phyloP scores from a whole-genome alignment of 2,113 vertebrate species.

The Saiga tatarica region DNA sequence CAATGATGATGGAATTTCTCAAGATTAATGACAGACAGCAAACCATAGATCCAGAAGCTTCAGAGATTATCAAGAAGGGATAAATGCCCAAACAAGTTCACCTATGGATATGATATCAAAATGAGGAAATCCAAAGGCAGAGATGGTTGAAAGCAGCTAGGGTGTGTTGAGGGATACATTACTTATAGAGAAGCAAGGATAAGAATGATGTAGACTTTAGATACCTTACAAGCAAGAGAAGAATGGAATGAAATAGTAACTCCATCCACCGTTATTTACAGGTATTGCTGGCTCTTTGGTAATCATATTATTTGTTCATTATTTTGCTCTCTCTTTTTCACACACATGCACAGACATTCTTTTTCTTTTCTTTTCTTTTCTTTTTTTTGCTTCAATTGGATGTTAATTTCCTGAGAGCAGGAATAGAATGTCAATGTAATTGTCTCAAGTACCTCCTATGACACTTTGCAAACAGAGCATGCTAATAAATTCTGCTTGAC shows the following conservation, averaged over 20 bases:
- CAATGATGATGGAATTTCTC: neutral
- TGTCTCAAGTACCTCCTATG: neutral
- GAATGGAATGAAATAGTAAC: neutral
- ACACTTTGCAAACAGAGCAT: neutral
- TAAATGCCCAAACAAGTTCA: neutral
- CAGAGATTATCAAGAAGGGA: neutral
- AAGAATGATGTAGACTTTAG: neutral
- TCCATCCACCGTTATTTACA: neutral
- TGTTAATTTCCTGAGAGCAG: constrained; percentile 3
- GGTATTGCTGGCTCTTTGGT: neutral
- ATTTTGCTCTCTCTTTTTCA: neutral
- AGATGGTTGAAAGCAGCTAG: neutral
- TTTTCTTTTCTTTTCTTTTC: neutral
- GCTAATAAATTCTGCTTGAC: neutral
- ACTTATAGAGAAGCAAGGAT: neutral
- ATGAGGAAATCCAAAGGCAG: neutral
- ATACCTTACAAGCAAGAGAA: neutral
- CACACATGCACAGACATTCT: neutral
- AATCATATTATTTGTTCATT: neutral
- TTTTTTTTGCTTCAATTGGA: neutral
- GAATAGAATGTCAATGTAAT: neutral
- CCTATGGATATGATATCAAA: neutral
- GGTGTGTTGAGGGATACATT: too few relatives aligned
- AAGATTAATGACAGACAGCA: neutral
- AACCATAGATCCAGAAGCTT: neutral